Conservation (phyloP, 1,140 invertebrate species). For the Lordiphosa clarofinis region DNA sequence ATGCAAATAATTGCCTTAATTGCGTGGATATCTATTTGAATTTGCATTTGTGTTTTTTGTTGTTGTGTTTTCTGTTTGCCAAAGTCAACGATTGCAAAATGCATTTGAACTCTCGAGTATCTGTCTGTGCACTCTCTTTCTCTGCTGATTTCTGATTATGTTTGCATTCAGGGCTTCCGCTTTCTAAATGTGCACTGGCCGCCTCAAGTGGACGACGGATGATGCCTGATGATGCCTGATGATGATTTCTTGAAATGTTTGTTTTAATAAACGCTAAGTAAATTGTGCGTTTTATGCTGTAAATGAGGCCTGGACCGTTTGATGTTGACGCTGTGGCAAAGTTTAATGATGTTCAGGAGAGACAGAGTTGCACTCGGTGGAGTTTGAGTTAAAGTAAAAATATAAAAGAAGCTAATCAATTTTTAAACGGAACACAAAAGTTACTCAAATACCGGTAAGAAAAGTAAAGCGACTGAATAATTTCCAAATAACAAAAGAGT, state of each 20-base stretch:
- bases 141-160: slow-evolving; percentile 49
- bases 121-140: slow-evolving; percentile 22
- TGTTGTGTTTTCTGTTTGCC: neutral
- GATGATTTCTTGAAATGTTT: slow-evolving; percentile 47
- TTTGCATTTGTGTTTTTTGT: slow-evolving; percentile 10
- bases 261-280: slow-evolving; percentile 46
- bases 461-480: no score
- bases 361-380: neutral
- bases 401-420: no score
- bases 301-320: slow-evolving; percentile 60
- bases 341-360: no score
- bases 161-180: slow-evolving; percentile 47
- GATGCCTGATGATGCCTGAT: slow-evolving; percentile 15
- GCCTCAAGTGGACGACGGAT: slow-evolving; percentile 36
- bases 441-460: no score
- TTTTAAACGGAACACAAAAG: slow-evolving; percentile 11
- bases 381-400: neutral
- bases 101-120: slow-evolving; percentile 63
- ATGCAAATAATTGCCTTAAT: slow-evolving; percentile 58
- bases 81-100: slow-evolving; percentile 16
- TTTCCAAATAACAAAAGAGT: no score
- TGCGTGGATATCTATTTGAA: slow-evolving; percentile 53
- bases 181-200: slow-evolving; percentile 20
- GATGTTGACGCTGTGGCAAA: slow-evolving; percentile 27
- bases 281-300: slow-evolving; percentile 68